Percentiles rank a stretch among this genome's conserved stretches.
Conservation (phyloP, 2,797 vertebrate species). For the Streptopelia turtur region DNA sequence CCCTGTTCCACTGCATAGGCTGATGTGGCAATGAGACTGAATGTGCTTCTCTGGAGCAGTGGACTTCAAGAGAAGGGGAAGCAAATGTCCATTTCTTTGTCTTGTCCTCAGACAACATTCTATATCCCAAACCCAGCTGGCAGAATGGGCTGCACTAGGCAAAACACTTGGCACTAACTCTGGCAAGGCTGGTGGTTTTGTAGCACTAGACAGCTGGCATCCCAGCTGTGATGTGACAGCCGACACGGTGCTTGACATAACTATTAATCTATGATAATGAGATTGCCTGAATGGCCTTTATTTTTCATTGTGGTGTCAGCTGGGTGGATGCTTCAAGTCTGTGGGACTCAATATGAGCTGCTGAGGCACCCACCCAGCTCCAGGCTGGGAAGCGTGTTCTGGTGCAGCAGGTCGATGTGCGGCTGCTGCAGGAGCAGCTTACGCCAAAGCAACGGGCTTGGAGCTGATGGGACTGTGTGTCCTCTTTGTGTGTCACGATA, state of each 20-base stretch:
- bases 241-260: neutral
- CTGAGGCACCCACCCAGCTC: neutral
- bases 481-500: neutral
- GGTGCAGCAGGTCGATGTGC: neutral
- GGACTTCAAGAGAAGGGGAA: neutral
- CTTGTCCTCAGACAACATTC: neutral
- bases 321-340: neutral
- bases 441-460: neutral
- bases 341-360: neutral
- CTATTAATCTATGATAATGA: neutral
- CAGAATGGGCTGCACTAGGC: neutral
- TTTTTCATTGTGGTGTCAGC: neutral
- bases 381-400: rapidly evolving
- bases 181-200: neutral
- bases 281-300: neutral
- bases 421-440: neutral
- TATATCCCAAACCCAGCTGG: neutral
- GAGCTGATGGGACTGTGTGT: neutral
- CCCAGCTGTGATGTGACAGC: no score
- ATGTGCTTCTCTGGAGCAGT: neutral
- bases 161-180: neutral
- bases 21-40: neutral
- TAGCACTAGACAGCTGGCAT: neutral
- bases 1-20: neutral
- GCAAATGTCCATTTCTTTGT: neutral